Percentiles rank a stretch among this genome's conserved stretches.
Evolutionary conservation across 1,140 invertebrate species (phyloP).

Genomic region (Oncopeltus fasciatus): DNA sequence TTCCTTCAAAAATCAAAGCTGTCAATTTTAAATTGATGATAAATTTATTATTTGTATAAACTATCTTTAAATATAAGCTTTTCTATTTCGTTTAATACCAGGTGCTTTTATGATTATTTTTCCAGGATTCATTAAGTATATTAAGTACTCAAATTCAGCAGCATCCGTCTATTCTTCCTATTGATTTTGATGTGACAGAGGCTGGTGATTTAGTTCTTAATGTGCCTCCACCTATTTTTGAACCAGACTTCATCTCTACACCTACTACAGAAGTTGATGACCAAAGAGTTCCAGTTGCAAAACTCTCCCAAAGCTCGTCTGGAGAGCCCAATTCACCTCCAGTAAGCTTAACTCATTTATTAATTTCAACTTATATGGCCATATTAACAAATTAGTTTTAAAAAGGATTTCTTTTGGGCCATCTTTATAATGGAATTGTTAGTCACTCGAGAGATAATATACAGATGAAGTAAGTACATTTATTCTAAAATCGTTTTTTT

Average conservation of each 20-base stretch:
- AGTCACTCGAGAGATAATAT: no score
- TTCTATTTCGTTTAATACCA: neutral
- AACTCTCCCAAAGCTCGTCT: constrained; percentile 36
- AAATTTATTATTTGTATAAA: no score
- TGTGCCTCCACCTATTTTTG: constrained; percentile 23
- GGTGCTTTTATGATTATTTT: neutral
- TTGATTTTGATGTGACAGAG: constrained; percentile 77
- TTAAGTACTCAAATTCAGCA: constrained; percentile 64
- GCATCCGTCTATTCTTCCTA: constrained; percentile 80
- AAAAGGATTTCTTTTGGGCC: no score
- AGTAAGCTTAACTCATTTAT: no score
- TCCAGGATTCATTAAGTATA: constrained; percentile 62
- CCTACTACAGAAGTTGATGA: constrained; percentile 34
- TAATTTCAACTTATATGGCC: no score
- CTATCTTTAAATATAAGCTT: no score
- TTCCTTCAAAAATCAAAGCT: no score
- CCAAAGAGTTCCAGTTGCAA: constrained; percentile 38
- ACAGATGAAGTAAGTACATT: no score
- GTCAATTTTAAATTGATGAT: no score
- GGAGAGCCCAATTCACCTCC: constrained; percentile 30
- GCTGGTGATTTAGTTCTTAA: constrained; percentile 43
- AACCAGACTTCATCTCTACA: constrained; percentile 22
- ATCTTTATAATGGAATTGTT: no score
- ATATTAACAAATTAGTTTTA: no score
- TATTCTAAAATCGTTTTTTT: no score